Base-by-base conservation (phyloP, 1,140 invertebrate genomes). In the Halictus rubicundus region DNA sequence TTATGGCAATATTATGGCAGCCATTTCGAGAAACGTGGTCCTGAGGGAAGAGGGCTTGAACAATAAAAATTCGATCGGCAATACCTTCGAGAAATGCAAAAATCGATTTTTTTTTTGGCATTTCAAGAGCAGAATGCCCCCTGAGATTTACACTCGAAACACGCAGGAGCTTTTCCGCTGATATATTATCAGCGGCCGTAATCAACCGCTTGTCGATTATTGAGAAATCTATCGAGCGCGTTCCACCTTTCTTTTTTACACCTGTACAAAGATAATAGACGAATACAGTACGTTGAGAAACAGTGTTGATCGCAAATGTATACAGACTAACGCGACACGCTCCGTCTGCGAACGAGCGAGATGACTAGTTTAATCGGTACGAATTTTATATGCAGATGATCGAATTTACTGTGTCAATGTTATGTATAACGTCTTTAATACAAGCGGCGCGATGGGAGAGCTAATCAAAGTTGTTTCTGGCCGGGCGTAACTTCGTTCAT, bases 341-440 rank as follows among this genome's bases (percentile, higher is more conserved):
- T 14, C 2, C 12, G n/a, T 66, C 12, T n/a, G 4, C 9, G 25
- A 42, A 63, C 14, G 32, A 42, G 54, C 8, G 27, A 32, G 32
- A 14, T 3, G 7, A 80, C 25, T 59, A 75, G 63, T 75, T 57
- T 68, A 39, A 63, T 63, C 42, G 49, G n/a, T 76, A 80, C 59
- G 65, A 80, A 77, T 77, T 75, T 76, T 76, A 64, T 76, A 81
- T 77, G 65, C 23, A 77, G 59, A 81, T 65, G n/a, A 21, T 77
- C 79, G 79, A 77, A 59, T 77, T 77, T 63, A 57, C 54, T 81
- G 79, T 81, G 79, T 81, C 59, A 68, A 60, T 81, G 79, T 81
- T 81, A 77, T 70, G 79, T 81, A 70, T 77, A 69, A 77, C 60
- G 66, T 60, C 74, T 77, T 77, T 77, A 70, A 81, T 81, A 69